These are phyloP conservation scores for Sebastes steindachneri DNA, from an alignment of 2,797 vertebrate genomes.

Conservation along the genomic window DNA sequence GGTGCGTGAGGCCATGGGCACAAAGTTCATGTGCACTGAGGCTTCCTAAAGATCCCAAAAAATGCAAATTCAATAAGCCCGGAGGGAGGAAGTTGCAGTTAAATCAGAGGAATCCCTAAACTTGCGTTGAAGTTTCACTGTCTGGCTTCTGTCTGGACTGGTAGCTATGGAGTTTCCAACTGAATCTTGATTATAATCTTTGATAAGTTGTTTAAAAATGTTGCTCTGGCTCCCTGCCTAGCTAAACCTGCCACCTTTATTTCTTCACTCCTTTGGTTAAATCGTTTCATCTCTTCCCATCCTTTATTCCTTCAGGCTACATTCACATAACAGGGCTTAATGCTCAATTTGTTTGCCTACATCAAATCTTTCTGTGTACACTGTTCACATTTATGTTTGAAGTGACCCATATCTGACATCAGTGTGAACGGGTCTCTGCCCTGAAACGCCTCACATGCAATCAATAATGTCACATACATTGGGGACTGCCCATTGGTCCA, in stretches of 20 bases:
- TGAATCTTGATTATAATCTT: conserved; percentile 26
- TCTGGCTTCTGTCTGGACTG: conserved; percentile 21
- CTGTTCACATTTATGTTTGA: too few relatives aligned
- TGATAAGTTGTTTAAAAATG: conserved; percentile 31
- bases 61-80: conserved; percentile 25
- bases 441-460: too few relatives aligned
- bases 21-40: conserved; percentile 59
- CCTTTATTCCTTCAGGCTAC: background rate
- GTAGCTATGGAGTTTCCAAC: background rate
- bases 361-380: too few relatives aligned
- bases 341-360: too few relatives aligned
- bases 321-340: too few relatives aligned
- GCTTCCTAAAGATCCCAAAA: conserved; percentile 44
- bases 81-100: background rate
- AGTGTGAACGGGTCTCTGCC: too few relatives aligned
- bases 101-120: background rate
- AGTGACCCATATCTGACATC: too few relatives aligned
- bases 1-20: conserved; percentile 13
- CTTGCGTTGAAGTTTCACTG: background rate
- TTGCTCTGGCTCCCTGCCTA: background rate
- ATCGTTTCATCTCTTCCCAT: background rate
- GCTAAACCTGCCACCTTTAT: background rate
- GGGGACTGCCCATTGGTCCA: too few relatives aligned
- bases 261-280: background rate
- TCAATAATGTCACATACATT: too few relatives aligned